A percentile compares a stretch with the other conserved stretches of the same genome.
phyloP scores from a whole-genome alignment of 2,888 invertebrate genomes.

The Eilema depressum region DNA sequence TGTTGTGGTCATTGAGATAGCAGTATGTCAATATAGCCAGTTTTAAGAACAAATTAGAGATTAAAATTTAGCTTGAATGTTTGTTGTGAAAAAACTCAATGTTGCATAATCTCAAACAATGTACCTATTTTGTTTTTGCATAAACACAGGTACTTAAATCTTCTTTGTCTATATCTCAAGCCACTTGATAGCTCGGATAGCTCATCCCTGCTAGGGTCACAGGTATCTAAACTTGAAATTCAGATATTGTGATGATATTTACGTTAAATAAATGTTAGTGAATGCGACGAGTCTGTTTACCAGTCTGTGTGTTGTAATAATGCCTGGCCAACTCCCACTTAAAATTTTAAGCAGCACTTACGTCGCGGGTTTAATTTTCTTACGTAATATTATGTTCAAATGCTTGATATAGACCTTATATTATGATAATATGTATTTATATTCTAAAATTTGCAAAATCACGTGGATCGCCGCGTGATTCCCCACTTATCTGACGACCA shows the following conservation, averaged over 20 bases:
- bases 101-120: too few relatives aligned
- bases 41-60: not conserved
- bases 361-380: not conserved
- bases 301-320: constrained; percentile 9
- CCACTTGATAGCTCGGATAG: too few relatives aligned
- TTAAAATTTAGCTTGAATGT: not conserved
- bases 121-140: too few relatives aligned
- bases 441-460: not conserved
- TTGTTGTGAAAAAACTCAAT: too few relatives aligned
- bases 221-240: not conserved
- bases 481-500: not conserved
- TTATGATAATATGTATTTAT: not conserved
- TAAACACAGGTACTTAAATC: too few relatives aligned
- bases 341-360: constrained; percentile 13
- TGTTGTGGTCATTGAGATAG: not conserved
- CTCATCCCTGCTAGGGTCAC: not conserved
- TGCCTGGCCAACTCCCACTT: constrained; percentile 13
- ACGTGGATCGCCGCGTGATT: not conserved
- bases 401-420: not conserved
- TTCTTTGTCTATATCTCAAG: too few relatives aligned
- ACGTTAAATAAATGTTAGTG: not conserved
- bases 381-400: not conserved
- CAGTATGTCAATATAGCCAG: not conserved
- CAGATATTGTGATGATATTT: not conserved
- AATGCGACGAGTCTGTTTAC: not conserved